phyloP scores from a whole-genome alignment of 2,797 vertebrate genomes.

The Vultur gryphus region DNA sequence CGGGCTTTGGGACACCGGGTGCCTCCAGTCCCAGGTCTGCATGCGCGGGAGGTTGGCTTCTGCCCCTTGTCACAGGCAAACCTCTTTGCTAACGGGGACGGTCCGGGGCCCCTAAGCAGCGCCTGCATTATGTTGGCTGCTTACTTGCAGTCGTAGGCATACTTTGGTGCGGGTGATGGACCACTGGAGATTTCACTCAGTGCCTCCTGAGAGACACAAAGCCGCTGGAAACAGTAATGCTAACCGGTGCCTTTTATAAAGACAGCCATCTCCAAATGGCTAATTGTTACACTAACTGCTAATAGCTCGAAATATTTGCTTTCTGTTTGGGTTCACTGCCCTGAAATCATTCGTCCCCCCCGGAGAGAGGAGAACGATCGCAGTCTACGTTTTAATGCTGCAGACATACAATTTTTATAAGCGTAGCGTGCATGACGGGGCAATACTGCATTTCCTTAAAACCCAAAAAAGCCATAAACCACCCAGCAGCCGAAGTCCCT shows the following conservation, averaged over 20 bases:
- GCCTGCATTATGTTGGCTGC: neutral
- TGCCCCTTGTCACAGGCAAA: neutral
- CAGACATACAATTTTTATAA: neutral
- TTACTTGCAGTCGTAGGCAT: neutral
- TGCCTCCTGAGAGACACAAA: neutral
- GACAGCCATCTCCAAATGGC: neutral
- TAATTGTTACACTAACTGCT: neutral
- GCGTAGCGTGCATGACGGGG: neutral
- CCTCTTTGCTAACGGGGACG: neutral
- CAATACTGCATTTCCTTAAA: neutral
- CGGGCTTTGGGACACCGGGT: no score
- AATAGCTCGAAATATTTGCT: neutral
- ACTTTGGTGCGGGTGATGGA: accelerated
- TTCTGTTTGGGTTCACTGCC: neutral
- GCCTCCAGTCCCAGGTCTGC: neutral
- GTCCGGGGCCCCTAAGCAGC: accelerated
- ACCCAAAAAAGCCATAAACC: neutral
- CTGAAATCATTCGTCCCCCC: neutral
- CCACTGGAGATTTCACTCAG: neutral
- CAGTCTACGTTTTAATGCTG: neutral
- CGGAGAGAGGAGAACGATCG: neutral
- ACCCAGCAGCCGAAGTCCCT: neutral
- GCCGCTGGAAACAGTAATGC: neutral
- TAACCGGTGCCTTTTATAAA: neutral
- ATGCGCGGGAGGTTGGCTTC: neutral